Conservation (phyloP, 1,140 invertebrate species). For the Holotrichia oblita region DNA sequence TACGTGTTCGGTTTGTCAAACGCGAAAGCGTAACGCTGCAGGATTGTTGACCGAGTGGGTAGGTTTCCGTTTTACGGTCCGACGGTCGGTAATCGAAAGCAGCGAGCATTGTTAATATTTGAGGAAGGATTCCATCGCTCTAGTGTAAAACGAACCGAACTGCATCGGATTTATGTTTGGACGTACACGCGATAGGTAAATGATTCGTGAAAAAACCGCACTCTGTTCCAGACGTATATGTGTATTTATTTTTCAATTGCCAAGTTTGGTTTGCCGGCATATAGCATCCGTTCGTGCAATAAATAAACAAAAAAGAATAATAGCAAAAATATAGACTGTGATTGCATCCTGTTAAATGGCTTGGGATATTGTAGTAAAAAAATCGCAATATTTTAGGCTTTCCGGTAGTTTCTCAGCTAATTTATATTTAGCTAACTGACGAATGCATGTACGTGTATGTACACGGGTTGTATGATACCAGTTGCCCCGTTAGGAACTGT, state of each 20-base stretch:
- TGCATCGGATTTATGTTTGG: neutral
- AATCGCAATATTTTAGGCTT: too few relatives aligned
- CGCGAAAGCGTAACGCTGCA: neutral
- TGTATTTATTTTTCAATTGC: constrained; percentile 25
- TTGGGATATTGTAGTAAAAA: too few relatives aligned
- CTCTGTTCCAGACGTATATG: constrained; percentile 26
- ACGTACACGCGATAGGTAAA: constrained; percentile 8
- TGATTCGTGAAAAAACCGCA: neutral
- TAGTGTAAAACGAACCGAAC: constrained; percentile 12
- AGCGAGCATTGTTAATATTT: constrained; percentile 20
- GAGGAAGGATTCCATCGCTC: constrained; percentile 17
- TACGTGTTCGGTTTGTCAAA: constrained; percentile 1
- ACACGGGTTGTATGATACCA: too few relatives aligned
- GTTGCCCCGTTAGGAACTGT: too few relatives aligned
- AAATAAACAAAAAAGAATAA: constrained; percentile 11
- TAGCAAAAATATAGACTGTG: neutral
- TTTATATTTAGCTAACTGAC: too few relatives aligned
- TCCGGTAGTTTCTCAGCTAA: too few relatives aligned
- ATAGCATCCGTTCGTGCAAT: neutral
- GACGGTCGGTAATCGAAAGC: neutral
- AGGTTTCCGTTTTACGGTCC: constrained; percentile 15
- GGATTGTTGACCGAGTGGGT: neutral
- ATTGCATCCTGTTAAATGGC: neutral
- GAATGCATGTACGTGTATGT: too few relatives aligned
- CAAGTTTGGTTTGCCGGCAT: neutral